phyloP scores from a whole-genome alignment of 2,888 invertebrate genomes.

The Perdita meconis region DNA sequence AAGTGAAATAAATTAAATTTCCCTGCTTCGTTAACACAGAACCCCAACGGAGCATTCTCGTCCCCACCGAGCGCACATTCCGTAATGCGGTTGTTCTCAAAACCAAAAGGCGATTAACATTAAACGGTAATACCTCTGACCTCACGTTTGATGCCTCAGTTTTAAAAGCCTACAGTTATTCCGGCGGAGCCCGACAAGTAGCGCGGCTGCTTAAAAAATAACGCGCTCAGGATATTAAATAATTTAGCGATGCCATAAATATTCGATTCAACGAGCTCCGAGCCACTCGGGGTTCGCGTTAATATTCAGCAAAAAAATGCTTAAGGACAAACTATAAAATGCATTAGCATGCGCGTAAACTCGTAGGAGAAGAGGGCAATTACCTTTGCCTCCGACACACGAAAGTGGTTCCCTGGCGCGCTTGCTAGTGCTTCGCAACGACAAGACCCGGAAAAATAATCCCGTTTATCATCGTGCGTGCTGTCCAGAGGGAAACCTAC shows the following conservation, averaged over 20 bases:
- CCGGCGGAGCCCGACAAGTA: neutral
- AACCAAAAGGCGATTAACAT: neutral
- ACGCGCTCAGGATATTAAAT: neutral
- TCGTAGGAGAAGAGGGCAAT: slow-evolving; percentile 48
- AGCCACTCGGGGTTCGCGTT: neutral
- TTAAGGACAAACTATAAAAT: slow-evolving; percentile 20
- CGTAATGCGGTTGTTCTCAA: neutral
- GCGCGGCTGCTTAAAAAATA: neutral
- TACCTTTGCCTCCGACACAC: slow-evolving; percentile 49
- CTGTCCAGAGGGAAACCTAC: slow-evolving; percentile 7
- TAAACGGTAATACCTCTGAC: neutral
- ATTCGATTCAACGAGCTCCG: neutral
- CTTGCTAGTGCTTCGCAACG: slow-evolving; percentile 52
- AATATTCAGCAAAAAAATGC: slow-evolving; percentile 19
- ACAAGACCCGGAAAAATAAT: slow-evolving; percentile 65
- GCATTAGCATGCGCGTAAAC: slow-evolving; percentile 34
- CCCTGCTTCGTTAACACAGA: too few relatives aligned
- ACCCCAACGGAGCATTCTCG: too few relatives aligned
- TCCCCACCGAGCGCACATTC: too few relatives aligned
- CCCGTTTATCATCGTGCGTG: slow-evolving; percentile 53
- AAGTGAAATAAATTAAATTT: too few relatives aligned
- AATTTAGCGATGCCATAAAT: slow-evolving; percentile 13
- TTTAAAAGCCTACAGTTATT: neutral
- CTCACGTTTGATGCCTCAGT: neutral
- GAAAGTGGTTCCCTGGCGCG: slow-evolving; percentile 43